Percentiles rank a stretch among this genome's conserved stretches.
phyloP scores from a whole-genome alignment of 2,113 vertebrate genomes.

The Pangasianodon gigas region DNA sequence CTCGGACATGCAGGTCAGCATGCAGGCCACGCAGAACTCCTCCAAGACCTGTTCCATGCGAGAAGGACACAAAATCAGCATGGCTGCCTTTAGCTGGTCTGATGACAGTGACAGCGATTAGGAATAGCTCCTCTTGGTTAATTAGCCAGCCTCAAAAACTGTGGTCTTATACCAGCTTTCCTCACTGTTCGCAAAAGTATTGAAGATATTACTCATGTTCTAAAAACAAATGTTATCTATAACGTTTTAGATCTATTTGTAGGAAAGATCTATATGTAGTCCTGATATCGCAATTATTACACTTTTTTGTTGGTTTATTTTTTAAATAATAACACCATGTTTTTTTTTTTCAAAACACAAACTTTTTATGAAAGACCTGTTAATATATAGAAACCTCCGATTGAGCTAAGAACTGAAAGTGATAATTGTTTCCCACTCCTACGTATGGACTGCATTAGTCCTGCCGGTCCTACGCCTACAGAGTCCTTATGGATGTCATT shows the following conservation, averaged over 20 bases:
- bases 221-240: slow-evolving; percentile 34
- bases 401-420: slow-evolving; percentile 38
- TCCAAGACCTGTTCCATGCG: slow-evolving; percentile 87
- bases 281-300: neutral
- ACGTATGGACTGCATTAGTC: slow-evolving; percentile 56
- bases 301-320: neutral
- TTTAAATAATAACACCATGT: slow-evolving; percentile 14
- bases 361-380: neutral
- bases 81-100: slow-evolving; percentile 82
- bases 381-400: slow-evolving; percentile 22
- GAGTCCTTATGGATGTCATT: slow-evolving; percentile 71
- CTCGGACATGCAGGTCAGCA: slow-evolving; percentile 90
- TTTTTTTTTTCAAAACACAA: slow-evolving; percentile 7
- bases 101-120: slow-evolving; percentile 81
- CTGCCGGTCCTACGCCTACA: slow-evolving; percentile 52
- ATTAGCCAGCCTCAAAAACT: slow-evolving; percentile 44
- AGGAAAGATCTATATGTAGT: slow-evolving; percentile 23
- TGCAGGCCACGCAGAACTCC: slow-evolving; percentile 91
- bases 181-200: neutral
- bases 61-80: slow-evolving; percentile 85
- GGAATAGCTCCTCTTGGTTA: slow-evolving; percentile 3
- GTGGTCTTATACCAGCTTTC: slow-evolving; percentile 32
- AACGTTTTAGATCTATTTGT: slow-evolving; percentile 3
- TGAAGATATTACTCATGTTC: slow-evolving; percentile 1
- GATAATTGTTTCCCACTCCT: slow-evolving; percentile 35